A percentile compares a stretch with the other conserved stretches of the same genome.
Evolutionary conservation across 2,888 invertebrate genomes (phyloP).

Genomic region (Epirrita christyi): DNA sequence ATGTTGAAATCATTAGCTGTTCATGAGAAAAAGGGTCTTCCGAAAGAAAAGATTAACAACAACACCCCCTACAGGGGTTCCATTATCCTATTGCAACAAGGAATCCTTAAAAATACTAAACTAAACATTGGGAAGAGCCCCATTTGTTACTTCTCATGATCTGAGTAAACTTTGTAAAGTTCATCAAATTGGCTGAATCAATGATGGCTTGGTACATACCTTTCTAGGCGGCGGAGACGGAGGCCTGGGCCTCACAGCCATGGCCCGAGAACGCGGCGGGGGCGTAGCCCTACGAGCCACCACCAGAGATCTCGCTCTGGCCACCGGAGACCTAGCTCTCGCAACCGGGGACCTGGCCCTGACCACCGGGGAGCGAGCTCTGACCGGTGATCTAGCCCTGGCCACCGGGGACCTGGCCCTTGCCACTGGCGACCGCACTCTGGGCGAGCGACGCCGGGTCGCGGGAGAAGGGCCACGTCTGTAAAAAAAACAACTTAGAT

Average conservation of each 20-base stretch:
- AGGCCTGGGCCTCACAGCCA: slow-evolving; percentile 56
- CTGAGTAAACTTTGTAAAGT: too few species aligned
- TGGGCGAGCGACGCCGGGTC: slow-evolving; percentile 36
- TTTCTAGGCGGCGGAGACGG: slow-evolving; percentile 65
- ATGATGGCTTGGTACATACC: slow-evolving; percentile 40
- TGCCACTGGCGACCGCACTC: slow-evolving; percentile 30
- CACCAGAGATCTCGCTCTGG: slow-evolving; percentile 6
- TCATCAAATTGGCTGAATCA: too few species aligned
- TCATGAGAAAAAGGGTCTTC: too few species aligned
- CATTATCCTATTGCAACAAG: too few species aligned
- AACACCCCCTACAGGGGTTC: too few species aligned
- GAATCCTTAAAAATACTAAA: too few species aligned
- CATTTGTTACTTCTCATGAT: too few species aligned
- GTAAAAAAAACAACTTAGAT: background rate
- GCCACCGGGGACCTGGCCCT: slow-evolving; percentile 2
- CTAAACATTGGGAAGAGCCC: too few species aligned
- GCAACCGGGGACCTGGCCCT: slow-evolving; percentile 9
- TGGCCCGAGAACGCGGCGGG: slow-evolving; percentile 42
- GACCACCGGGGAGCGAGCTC: slow-evolving; percentile 5
- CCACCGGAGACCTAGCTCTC: slow-evolving; percentile 3
- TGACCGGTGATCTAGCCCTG: slow-evolving; percentile 10
- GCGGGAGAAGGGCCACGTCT: slow-evolving; percentile 48
- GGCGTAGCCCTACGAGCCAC: slow-evolving; percentile 23
- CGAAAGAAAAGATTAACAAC: too few species aligned
- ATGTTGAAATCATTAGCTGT: too few species aligned